A percentile compares a stretch with the other conserved stretches of the same genome.
These are phyloP conservation scores for Cantharis rufa DNA, from an alignment of 2,888 invertebrate genomes.

Conservation along the genomic window DNA sequence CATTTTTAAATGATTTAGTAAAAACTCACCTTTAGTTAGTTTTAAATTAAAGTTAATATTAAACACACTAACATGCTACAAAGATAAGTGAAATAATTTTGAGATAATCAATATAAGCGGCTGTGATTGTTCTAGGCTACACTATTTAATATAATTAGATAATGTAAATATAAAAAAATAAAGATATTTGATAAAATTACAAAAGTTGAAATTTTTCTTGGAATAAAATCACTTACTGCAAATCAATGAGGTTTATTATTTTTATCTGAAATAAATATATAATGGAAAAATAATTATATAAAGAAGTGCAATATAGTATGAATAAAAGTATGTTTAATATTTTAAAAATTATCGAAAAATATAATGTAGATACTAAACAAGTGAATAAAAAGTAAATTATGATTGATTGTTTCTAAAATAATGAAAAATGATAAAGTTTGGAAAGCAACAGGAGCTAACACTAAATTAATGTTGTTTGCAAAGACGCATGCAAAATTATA, in stretches of 20 bases:
- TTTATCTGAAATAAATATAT: constrained; percentile 19
- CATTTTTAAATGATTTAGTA: neutral
- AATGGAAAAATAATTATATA: constrained; percentile 7
- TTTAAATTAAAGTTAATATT: neutral
- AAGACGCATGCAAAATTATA: neutral
- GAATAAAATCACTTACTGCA: constrained; percentile 18
- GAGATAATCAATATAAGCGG: neutral
- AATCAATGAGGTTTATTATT: constrained; percentile 10
- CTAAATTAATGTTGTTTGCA: neutral
- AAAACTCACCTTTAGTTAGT: neutral
- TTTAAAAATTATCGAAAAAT: neutral
- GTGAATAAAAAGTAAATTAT: constrained; percentile 22
- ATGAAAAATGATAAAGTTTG: constrained; percentile 27
- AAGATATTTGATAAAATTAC: constrained; percentile 5
- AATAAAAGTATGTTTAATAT: neutral
- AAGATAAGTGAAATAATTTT: neutral
- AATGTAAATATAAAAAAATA: neutral
- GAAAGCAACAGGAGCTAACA: constrained; percentile 9
- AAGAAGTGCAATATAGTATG: neutral
- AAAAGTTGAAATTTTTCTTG: constrained; percentile 7
- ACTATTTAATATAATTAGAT: neutral
- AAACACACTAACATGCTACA: neutral
- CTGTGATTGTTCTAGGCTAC: neutral
- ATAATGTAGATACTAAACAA: neutral
- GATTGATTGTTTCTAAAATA: constrained; percentile 29